Base-by-base conservation (phyloP, 2,113 vertebrate genomes). In the Microtus pennsylvanicus region DNA sequence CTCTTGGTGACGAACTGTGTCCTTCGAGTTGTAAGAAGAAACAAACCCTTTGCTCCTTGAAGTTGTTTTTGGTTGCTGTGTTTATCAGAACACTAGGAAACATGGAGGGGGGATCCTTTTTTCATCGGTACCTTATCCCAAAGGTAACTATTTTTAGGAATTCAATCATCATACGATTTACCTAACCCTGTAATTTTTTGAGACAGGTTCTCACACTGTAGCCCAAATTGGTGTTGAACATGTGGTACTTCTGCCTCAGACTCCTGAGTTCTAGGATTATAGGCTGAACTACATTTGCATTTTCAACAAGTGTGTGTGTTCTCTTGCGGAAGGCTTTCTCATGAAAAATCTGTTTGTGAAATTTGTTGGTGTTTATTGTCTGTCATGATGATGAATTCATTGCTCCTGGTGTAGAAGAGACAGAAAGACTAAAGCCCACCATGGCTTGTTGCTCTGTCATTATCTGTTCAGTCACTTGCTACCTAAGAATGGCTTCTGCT, bases 401-500 rank as follows among this genome's bases (percentile, higher is more conserved):
- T 82, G 22, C 9, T 26, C 1, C 47, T 19, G 33, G 7, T 95
- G n/a, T 92, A 28, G 55, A 87, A 33, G 22, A 52, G 9, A 24
- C 5, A 6, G 22, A 19, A 5, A 38, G 28, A 17, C 47, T 26
- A 5, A 12, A 86, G 45, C 11, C n/a, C 30, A 72, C 13, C 14
- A 21, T 19, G 69, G 30, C 26, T 47, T 85, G 58, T 38, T 52
- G 33, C 47, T 28, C 35, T 35, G n/a, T 70, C 12, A n/a, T 69
- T 87, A 14, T n/a, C 33, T 55, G 83, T 58, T 65, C 9, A 8
- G 30, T 30, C 65, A 38, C 50, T 88, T n/a, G 21, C 26, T 19
- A 94, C 33, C 26, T 45, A 76, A 89, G 86, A 65, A 76, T 74
- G 58, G 11, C 30, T 92, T 88, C 89, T 65, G 11, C 42, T 11